Conservation (phyloP, 2,797 vertebrate species). For the Loris lydekkerianus region DNA sequence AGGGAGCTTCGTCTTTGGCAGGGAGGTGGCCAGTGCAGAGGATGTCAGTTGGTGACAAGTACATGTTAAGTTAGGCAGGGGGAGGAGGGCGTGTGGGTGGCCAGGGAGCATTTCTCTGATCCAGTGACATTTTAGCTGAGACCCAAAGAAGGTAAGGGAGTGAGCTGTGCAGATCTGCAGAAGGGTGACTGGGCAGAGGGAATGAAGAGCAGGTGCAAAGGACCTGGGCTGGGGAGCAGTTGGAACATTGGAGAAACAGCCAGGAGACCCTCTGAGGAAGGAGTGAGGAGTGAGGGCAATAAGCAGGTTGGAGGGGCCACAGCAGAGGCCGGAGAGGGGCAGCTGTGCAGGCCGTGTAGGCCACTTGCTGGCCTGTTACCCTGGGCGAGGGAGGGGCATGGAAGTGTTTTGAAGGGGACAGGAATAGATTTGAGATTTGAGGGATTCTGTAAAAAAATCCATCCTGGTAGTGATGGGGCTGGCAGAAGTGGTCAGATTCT, state of each 20-base stretch:
- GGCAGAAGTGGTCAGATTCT: no score
- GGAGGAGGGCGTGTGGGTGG: neutral
- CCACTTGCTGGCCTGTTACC: neutral
- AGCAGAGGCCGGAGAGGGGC: neutral
- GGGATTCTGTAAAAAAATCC: neutral
- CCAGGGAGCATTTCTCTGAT: neutral
- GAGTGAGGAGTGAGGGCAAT: rapidly evolving
- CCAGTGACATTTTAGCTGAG: neutral
- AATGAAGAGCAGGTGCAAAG: neutral
- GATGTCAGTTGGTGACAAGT: neutral
- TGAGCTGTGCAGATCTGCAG: neutral
- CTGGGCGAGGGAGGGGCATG: neutral
- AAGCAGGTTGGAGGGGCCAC: neutral
- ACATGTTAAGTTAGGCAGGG: neutral
- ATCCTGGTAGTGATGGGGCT: neutral
- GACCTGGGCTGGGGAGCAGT: neutral
- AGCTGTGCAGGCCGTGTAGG: no score
- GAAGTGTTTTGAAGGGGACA: neutral
- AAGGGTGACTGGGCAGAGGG: neutral
- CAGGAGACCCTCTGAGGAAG: neutral
- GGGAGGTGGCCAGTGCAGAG: rapidly evolving
- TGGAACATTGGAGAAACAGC: neutral
- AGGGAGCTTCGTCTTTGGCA: neutral
- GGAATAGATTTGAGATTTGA: neutral
- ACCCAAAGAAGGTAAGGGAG: neutral